phyloP scores from a whole-genome alignment of 1,140 invertebrate genomes.

The Adelges cooleyi region DNA sequence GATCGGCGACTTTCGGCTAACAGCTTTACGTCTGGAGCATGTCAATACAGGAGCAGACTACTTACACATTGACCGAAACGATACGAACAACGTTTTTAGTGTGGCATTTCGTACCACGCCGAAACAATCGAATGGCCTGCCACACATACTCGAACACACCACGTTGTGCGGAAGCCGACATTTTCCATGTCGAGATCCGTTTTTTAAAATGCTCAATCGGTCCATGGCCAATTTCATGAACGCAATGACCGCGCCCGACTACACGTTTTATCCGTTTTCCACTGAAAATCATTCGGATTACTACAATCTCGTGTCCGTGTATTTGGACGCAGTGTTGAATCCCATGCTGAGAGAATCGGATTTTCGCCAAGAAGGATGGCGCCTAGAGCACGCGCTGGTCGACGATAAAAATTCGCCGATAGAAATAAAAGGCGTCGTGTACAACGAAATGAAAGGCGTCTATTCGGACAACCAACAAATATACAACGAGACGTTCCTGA shows the following conservation, averaged over 20 bases:
- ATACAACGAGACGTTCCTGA: conserved; percentile 65
- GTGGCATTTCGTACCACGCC: conserved; percentile 84
- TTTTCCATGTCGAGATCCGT: conserved; percentile 82
- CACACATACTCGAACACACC: conserved; percentile 89
- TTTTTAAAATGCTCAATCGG: conserved; percentile 89
- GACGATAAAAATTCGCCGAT: conserved; percentile 61
- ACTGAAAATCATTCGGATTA: conserved; percentile 83
- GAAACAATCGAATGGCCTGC: conserved; percentile 73
- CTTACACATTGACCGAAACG: conserved; percentile 76
- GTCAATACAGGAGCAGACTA: conserved; percentile 72
- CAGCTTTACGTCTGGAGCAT: conserved; percentile 64
- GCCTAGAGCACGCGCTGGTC: conserved; percentile 70
- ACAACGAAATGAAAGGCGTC: conserved; percentile 97
- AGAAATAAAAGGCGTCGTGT: conserved; percentile 86
- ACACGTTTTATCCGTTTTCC: conserved; percentile 88
- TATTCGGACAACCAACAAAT: conserved; percentile 79
- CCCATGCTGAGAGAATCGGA: conserved; percentile 69
- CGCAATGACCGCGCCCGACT: conserved; percentile 89
- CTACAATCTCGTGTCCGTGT: conserved; percentile 70
- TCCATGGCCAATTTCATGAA: conserved; percentile 95
- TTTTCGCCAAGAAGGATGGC: conserved; percentile 90
- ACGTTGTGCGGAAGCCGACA: conserved; percentile 78
- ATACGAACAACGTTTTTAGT: conserved; percentile 82
- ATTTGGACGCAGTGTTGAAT: conserved; percentile 75
- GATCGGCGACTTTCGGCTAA: conserved; percentile 64